These are phyloP conservation scores for Amazonetta brasiliensis DNA, from an alignment of 2,797 vertebrate species.

Conservation along the genomic window DNA sequence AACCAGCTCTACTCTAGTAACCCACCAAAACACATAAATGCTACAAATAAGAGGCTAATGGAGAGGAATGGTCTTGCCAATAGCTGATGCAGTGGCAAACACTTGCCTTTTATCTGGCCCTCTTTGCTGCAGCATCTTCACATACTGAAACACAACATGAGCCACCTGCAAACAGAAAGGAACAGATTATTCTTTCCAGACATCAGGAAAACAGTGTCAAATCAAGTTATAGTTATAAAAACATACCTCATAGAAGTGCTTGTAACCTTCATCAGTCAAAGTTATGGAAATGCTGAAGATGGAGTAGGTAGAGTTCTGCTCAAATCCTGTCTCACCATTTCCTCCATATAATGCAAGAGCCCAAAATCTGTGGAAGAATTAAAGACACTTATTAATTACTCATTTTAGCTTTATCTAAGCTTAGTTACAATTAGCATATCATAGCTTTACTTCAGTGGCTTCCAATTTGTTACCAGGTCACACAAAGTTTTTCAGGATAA, in stretches of 20 bases:
- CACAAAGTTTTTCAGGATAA: neutral
- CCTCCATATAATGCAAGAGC: conserved; percentile 94
- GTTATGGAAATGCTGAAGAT: conserved; percentile 95
- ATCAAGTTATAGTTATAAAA: neutral
- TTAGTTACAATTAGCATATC: neutral
- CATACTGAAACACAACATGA: conserved; percentile 93
- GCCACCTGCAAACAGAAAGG: conserved; percentile 84
- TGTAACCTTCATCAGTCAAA: conserved; percentile 91
- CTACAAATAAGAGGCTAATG: neutral
- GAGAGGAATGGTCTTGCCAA: neutral
- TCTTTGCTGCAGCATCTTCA: conserved; percentile 94
- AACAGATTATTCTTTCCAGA: neutral
- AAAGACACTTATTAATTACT: neutral
- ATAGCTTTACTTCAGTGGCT: neutral
- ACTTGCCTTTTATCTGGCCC: conserved; percentile 92
- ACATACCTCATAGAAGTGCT: conserved; percentile 91
- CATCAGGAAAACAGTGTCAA: neutral
- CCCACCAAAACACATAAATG: neutral
- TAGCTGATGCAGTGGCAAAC: neutral
- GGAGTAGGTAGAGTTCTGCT: conserved; percentile 95
- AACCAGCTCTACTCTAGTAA: neutral
- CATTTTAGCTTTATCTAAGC: neutral
- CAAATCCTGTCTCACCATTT: conserved; percentile 94
- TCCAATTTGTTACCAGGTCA: neutral
- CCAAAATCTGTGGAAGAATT: conserved; percentile 86